Evolutionary conservation across 2,888 invertebrate genomes (phyloP).

Genomic region (Euspilapteryx auroguttella): DNA sequence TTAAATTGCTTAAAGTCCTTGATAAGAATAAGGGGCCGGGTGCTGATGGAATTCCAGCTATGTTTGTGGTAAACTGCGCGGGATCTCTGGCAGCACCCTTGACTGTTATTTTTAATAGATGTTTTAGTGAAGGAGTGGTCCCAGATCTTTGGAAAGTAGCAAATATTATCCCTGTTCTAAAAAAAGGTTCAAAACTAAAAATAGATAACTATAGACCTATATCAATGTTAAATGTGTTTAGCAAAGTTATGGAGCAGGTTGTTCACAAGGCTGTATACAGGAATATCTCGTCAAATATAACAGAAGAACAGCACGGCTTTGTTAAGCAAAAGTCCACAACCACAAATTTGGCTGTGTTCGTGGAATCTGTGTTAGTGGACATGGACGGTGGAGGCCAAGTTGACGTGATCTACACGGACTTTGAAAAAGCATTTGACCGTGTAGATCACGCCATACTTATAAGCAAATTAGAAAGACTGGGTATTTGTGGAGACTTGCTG

Average conservation of each 20-base stretch:
- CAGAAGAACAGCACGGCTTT: not conserved
- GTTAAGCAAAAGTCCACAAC: not conserved
- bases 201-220: not conserved
- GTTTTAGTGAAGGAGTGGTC: not conserved
- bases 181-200: not conserved
- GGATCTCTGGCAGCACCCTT: not conserved
- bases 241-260: not conserved
- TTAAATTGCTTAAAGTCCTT: too few species aligned
- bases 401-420: slow-evolving; percentile 1
- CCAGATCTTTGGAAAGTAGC: not conserved
- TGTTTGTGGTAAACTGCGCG: not conserved
- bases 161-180: not conserved
- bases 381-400: not conserved
- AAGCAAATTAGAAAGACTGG: not conserved
- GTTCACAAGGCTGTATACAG: not conserved
- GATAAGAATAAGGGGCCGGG: slow-evolving; percentile 1
- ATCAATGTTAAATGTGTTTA: not conserved
- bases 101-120: not conserved
- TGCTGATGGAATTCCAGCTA: not conserved
- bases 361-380: not conserved
- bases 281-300: not conserved
- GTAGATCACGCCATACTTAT: not conserved
- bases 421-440: slow-evolving; percentile 1
- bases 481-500: not conserved
- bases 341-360: not conserved